These are phyloP conservation scores for Parotocinclus haroldoi DNA, from an alignment of 2,797 vertebrate species.

Conservation along the genomic window DNA sequence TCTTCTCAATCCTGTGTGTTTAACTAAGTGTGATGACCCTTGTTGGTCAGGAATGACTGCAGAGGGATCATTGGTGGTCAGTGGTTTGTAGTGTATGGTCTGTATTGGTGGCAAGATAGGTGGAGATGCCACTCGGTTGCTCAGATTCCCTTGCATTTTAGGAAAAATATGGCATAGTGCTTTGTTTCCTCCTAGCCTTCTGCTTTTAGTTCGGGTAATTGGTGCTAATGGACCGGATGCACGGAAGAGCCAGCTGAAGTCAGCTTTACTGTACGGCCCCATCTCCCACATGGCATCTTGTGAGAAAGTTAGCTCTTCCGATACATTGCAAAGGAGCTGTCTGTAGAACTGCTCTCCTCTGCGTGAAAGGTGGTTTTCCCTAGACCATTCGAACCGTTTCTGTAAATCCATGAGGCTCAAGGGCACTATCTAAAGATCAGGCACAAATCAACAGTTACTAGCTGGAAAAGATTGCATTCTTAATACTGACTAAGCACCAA, in stretches of 20 bases:
- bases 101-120: slow-evolving; percentile 20
- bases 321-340: slow-evolving; percentile 55
- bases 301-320: slow-evolving; percentile 63
- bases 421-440: slow-evolving; percentile 8
- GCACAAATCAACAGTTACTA: slow-evolving; percentile 11
- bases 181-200: slow-evolving; percentile 7
- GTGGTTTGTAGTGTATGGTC: background rate
- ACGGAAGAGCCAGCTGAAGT: slow-evolving; percentile 58
- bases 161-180: background rate
- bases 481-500: too few species aligned
- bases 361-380: slow-evolving; percentile 19
- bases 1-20: slow-evolving; percentile 8
- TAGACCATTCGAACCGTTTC: slow-evolving; percentile 13
- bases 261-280: slow-evolving; percentile 56
- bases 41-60: background rate
- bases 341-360: slow-evolving; percentile 45
- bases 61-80: too few species aligned
- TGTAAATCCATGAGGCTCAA: slow-evolving; percentile 28
- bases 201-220: slow-evolving; percentile 23
- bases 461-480: too few species aligned
- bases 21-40: slow-evolving; percentile 9
- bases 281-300: slow-evolving; percentile 63
- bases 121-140: background rate
- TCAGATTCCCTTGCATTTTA: background rate
- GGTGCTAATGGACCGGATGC: slow-evolving; percentile 42